Base-by-base conservation (phyloP, 2,888 invertebrate genomes). In the Pheosia gnoma region DNA sequence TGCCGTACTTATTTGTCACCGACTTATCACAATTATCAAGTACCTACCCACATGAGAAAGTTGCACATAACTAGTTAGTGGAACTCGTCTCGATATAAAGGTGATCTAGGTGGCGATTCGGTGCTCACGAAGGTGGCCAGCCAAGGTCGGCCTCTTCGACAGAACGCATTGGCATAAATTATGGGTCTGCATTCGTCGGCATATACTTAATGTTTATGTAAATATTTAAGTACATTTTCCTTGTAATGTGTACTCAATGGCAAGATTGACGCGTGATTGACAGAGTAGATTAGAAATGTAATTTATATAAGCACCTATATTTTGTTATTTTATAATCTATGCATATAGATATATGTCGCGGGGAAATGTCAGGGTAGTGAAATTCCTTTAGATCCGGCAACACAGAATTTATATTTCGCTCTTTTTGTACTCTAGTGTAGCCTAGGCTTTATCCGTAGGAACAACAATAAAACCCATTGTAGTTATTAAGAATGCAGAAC, bases 91-190 rank as follows among this genome's bases (percentile, higher is more conserved):
- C 55, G 51, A 47, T 59, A 60, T 57, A 63, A 70, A 59, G 66
- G 65, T 65, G 64, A 67, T 67, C 61, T 52, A 58, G 57, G 59
- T 70, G 61, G 63, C 67, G 61, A 55, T 68, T 68, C 25, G 57
- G 59, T 7, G 39, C n/a, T 53, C 47, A 36, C 49, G 38, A 64
- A 67, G 70, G 74, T 66, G 53, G 62, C 58, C 49, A 51, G 10
- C 52, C 77, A 74, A 79, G 78, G 79, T 72, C 72, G 53, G 59
- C 66, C 61, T 56, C 57, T 59, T 69, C 58, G 70, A 73, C 70
- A 59, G 56, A 67, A 66, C 65, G 56, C 58, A 62, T 60, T 60
- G 59, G 67, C 70, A 75, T 75, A 73, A 60, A 72, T 75, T 70
- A 65, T 59, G 63, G 60, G 39, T 49, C 51, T 60, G 63, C 66